Conservation (phyloP, 2,888 invertebrate genomes). For the Leucozona laternaria region DNA sequence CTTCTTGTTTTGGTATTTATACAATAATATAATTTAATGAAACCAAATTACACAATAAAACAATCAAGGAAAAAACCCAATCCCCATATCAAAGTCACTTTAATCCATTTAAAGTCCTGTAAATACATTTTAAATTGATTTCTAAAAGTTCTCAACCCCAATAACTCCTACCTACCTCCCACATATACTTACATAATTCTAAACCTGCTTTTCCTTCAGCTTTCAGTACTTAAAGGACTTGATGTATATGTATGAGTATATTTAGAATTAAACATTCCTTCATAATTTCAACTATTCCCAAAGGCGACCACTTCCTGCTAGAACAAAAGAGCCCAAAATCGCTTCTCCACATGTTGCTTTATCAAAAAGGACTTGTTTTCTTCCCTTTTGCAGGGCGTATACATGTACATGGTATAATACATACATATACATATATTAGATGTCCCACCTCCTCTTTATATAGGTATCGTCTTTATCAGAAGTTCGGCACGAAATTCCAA, state of each 20-base stretch:
- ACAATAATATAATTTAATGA: constrained; percentile 20
- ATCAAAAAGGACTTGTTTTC: constrained; percentile 26
- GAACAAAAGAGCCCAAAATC: constrained; percentile 24
- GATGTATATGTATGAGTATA: background rate
- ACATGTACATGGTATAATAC: background rate
- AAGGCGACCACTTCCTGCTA: constrained; percentile 29
- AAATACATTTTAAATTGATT: constrained; percentile 30
- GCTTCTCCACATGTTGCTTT: constrained; percentile 52
- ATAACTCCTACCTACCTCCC: background rate
- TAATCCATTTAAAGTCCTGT: constrained; percentile 26
- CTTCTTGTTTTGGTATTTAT: background rate
- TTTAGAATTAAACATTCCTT: constrained; percentile 37
- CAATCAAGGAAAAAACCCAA: constrained; percentile 3
- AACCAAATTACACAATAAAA: constrained; percentile 9
- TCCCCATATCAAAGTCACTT: background rate
- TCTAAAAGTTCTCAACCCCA: constrained; percentile 16
- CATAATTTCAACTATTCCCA: constrained; percentile 36
- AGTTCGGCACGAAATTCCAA: constrained; percentile 37
- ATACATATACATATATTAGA: background rate
- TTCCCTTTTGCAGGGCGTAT: background rate
- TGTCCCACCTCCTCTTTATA: background rate
- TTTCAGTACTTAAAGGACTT: constrained; percentile 2
- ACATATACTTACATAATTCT: constrained; percentile 14
- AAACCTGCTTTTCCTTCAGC: constrained; percentile 10
- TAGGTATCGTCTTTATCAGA: constrained; percentile 29